Conservation (phyloP, 2,888 invertebrate species). For the Quadriops clusia region DNA sequence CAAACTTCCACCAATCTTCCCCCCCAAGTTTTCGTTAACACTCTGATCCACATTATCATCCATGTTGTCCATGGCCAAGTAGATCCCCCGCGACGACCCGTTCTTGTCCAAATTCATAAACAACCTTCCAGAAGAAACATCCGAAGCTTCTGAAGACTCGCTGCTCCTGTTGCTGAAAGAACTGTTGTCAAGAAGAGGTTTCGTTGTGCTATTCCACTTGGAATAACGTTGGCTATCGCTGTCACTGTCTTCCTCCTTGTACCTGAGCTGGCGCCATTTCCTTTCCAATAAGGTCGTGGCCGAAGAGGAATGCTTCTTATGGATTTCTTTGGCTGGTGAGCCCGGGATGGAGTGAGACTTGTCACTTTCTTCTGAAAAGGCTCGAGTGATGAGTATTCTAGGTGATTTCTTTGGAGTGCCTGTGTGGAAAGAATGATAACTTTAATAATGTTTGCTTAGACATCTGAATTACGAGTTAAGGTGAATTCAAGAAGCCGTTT, state of each 20-base stretch:
- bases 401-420: slow-evolving; percentile 41
- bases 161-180: slow-evolving; percentile 30
- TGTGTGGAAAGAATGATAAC: no score
- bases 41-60: no score
- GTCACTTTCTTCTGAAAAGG: slow-evolving; percentile 62
- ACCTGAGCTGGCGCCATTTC: slow-evolving; percentile 32
- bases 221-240: slow-evolving; percentile 22
- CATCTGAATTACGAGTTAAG: no score
- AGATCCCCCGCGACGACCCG: no score
- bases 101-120: slow-evolving; percentile 34
- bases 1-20: no score
- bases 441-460: no score
- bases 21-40: no score
- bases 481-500: no score
- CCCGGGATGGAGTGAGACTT: slow-evolving; percentile 39
- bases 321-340: slow-evolving; percentile 29
- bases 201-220: slow-evolving; percentile 22
- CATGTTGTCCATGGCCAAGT: no score
- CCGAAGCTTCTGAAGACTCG: slow-evolving; percentile 38
- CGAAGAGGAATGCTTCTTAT: slow-evolving; percentile 34
- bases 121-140: slow-evolving; percentile 31
- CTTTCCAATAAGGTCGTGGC: slow-evolving; percentile 34
- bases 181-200: slow-evolving; percentile 26
- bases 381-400: slow-evolving; percentile 58
- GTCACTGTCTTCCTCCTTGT: slow-evolving; percentile 27